Conservation (phyloP, 2,888 invertebrate genomes). For the Sarcophaga caerulescens region DNA sequence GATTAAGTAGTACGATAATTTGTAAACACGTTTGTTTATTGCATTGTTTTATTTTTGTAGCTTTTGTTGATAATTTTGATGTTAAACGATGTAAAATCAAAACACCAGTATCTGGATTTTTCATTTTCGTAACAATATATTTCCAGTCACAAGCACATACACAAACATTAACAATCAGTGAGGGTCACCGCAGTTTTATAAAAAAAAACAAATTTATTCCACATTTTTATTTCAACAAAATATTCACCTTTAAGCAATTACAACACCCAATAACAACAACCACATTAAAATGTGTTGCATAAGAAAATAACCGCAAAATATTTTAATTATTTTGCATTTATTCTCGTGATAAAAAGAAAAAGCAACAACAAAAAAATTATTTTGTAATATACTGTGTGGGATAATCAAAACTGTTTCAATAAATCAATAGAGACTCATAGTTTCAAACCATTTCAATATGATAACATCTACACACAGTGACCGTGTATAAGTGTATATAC, state of each 20-base stretch:
- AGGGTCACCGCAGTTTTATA: no score
- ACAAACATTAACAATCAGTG: neutral
- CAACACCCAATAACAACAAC: neutral
- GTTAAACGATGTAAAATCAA: no score
- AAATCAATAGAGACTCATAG: constrained; percentile 30
- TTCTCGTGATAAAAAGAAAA: constrained; percentile 27
- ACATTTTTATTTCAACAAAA: constrained; percentile 1
- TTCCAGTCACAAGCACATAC: neutral
- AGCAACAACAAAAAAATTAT: neutral
- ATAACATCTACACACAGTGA: neutral
- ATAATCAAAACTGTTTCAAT: constrained; percentile 13
- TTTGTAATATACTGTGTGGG: neutral
- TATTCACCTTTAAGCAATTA: neutral
- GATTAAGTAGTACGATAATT: no score
- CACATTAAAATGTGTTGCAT: neutral
- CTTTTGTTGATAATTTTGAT: no score
- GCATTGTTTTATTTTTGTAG: no score
- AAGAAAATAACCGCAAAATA: constrained; percentile 28
- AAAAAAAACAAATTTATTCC: neutral
- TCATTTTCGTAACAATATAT: neutral
- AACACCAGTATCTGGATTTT: no score
- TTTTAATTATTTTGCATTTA: constrained; percentile 54
- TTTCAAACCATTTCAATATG: neutral
- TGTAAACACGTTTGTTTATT: no score
- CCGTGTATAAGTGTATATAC: neutral